Evolutionary conservation across 2,113 vertebrate species (phyloP).

Genomic region (Tragulus kanchil): DNA sequence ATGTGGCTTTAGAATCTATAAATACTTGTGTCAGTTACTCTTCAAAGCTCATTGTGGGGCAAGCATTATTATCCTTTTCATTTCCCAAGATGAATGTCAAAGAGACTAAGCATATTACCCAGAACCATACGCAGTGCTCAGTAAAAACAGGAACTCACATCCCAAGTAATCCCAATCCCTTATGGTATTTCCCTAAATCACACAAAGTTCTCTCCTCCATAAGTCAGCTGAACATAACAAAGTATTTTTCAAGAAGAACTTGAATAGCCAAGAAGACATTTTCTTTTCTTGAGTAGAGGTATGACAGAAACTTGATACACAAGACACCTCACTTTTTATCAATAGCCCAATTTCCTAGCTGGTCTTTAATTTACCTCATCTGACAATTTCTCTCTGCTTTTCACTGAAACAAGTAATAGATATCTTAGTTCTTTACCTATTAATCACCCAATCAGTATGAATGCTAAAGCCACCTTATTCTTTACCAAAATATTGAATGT

Average conservation of each 20-base stretch:
- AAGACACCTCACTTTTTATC: background rate
- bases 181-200: background rate
- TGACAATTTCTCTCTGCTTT: background rate
- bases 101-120: background rate
- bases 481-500: slow-evolving; percentile 61
- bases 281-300: background rate
- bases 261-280: background rate
- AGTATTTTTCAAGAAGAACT: slow-evolving; percentile 69
- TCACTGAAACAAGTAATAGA: background rate
- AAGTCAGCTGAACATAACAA: background rate
- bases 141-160: background rate
- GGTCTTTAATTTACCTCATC: background rate
- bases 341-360: background rate
- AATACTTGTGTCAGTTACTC: background rate
- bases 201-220: background rate
- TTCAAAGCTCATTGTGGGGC: background rate
- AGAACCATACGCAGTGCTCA: background rate
- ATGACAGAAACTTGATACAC: background rate
- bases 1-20: background rate
- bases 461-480: background rate
- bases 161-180: background rate
- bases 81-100: slow-evolving; percentile 30
- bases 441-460: background rate
- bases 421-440: slow-evolving; percentile 11
- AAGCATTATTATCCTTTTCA: background rate